Evolutionary conservation across 1,140 invertebrate species (phyloP).

Genomic region (Venustaconcha ellipsiformis): DNA sequence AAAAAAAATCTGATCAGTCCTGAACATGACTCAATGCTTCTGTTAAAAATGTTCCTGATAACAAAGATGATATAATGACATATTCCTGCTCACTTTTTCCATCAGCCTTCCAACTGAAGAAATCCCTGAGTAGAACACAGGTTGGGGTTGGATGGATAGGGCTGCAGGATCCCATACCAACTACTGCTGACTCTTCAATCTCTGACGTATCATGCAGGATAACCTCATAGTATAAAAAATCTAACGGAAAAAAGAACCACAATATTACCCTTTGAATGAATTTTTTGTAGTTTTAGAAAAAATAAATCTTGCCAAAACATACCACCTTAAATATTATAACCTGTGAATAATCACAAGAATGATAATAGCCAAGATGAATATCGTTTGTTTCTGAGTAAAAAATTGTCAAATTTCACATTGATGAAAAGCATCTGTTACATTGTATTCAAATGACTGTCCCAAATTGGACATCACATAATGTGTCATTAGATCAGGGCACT

Average conservation of each 20-base stretch:
- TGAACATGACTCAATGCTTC: not conserved
- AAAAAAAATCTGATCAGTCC: not conserved
- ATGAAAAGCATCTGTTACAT: not conserved
- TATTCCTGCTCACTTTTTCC: slow-evolving; percentile 30
- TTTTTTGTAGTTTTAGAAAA: no score
- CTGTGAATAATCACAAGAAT: not conserved
- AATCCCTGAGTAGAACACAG: slow-evolving; percentile 59
- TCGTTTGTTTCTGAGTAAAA: not conserved
- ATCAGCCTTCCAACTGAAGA: slow-evolving; percentile 57
- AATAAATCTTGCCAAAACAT: no score
- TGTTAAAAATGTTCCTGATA: not conserved
- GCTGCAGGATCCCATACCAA: slow-evolving; percentile 62
- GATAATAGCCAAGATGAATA: not conserved
- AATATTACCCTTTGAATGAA: not conserved
- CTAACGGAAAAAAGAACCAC: slow-evolving; percentile 40
- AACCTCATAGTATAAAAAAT: slow-evolving; percentile 62
- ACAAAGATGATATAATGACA: no score
- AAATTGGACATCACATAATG: not conserved
- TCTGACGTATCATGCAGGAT: slow-evolving; percentile 47
- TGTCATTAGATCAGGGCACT: no score
- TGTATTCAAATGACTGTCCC: not conserved
- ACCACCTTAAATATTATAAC: no score
- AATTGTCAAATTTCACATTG: not conserved
- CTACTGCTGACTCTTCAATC: slow-evolving; percentile 45
- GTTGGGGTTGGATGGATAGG: slow-evolving; percentile 60